phyloP scores from a whole-genome alignment of 2,888 invertebrate genomes.

The Machimus rusticus region DNA sequence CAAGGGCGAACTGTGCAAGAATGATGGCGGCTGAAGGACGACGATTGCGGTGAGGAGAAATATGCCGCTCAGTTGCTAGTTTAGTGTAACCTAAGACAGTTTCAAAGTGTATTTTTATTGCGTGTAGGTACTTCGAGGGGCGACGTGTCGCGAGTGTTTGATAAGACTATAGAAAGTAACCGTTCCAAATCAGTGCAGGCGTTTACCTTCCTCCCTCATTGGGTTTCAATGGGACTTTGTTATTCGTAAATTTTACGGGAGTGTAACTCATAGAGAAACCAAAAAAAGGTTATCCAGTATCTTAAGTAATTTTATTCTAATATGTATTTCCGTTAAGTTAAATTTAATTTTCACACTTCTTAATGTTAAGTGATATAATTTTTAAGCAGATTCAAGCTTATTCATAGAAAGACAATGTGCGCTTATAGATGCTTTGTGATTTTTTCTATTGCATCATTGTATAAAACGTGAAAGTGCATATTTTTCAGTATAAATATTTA shows the following conservation, averaged over 20 bases:
- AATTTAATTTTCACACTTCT: neutral
- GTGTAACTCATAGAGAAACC: neutral
- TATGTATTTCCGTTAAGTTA: neutral
- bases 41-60: neutral
- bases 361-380: too few species aligned
- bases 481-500: too few species aligned
- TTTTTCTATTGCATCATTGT: too few species aligned
- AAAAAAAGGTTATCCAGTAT: neutral
- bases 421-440: too few species aligned
- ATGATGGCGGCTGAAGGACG: neutral
- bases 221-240: neutral
- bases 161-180: neutral
- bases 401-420: too few species aligned
- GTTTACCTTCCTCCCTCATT: neutral
- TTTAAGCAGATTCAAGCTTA: too few species aligned
- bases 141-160: neutral
- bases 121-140: neutral
- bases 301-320: neutral
- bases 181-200: neutral
- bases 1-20: neutral
- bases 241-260: neutral
- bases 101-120: slow-evolving; percentile 16
- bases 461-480: too few species aligned
- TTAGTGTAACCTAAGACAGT: neutral
- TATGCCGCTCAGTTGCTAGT: neutral